Evolutionary conservation across 37 sponge, comb jelly and placozoan species (phyloP), one percentile per base, ranked within the genome.

Genomic region (Halichondria panicea): DNA sequence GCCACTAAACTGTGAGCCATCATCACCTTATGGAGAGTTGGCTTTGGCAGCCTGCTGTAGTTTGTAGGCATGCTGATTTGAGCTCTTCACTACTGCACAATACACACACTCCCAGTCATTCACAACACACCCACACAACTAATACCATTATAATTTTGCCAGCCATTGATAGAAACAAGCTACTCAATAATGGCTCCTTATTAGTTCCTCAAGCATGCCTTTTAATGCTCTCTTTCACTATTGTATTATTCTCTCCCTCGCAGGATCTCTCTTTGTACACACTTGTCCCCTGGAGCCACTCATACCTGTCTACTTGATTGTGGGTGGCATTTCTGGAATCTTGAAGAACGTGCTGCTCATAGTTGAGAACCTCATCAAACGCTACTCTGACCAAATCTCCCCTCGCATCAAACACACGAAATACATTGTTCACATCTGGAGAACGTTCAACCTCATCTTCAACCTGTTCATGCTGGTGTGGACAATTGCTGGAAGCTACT

Each of bases 401-500:
- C 52, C 43, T 0, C 37, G 58, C 41, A 11, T 42, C 64, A 19
- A 32, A 9, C 61, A 61, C 73, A 27, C 66, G 30, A 61, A 76
- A 25, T 43, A 48, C 33, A 34, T 35, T 2, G 46, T 38, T 5
- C 1, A 25, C 31, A 22, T 61, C 18, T 88, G 88, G 88, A 77
- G 68, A 13, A 22, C 55, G 7, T 35, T 72, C 38, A 82, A 82
- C 43, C 50, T 77, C 33, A 24, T 82, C 22, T 88, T 82, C 59
- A 81, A 81, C 65, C 37, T 88, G 32, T 69, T 88, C 61, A 40
- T 82, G 71, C 56, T 88, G 30, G 88, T 45, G 0, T 88, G 83
- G 78, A 42, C 78, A 15, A 65, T 88, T 28, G 68, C 78, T 0
- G 83, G 88, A 5, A 88, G 83, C 60, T 88, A 82, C 67, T 88